Evolutionary conservation across 2,888 invertebrate species (phyloP), one percentile per base, ranked within the genome.

Genomic region (Fabriciana adippe): DNA sequence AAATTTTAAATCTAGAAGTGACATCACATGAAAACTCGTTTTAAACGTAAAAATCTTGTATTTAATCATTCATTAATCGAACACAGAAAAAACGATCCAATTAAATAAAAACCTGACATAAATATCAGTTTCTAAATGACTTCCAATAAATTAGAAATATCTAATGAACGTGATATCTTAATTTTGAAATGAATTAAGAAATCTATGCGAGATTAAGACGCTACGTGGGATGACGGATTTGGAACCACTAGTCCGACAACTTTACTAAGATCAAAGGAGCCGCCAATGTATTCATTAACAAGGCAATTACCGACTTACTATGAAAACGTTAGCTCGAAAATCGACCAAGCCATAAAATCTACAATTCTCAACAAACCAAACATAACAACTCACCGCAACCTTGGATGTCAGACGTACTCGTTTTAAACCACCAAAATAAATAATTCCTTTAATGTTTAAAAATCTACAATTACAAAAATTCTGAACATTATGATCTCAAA

Each of bases 281-380:
- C 89, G 90, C 81, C 82, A 75, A 77, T 78, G 80, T 82, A 82
- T 86, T 85, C 82, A 84, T 89, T 89, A 90, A 91, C 90, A 89
- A 88, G 87, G 84, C 86, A 90, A 89, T 91, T 87, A 90, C 86
- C 80, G 81, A 78, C 79, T 86, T 87, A 85, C 85, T 81, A 84
- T 76, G 82, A 84, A 87, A 86, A 83, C 78, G 79, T 79, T 82
- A 76, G 76, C 79, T 76, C 66, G 51, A 72, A 68, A 81, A 80
- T 78, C 78, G 78, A 75, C 78, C 73, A 69, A 75, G 81, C 84
- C 83, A 83, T 85, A 83, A 85, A 87, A 83, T 72, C 71, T 75
- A 78, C 77, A 72, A 80, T 81, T 81, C 78, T 75, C 64, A n/a
- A 72, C 72, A 65, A 72, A 66, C 66, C 62, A 76, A 74, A 75